Conservation (phyloP, 2,797 vertebrate species). For the Paratrypauchen microcephalus region DNA sequence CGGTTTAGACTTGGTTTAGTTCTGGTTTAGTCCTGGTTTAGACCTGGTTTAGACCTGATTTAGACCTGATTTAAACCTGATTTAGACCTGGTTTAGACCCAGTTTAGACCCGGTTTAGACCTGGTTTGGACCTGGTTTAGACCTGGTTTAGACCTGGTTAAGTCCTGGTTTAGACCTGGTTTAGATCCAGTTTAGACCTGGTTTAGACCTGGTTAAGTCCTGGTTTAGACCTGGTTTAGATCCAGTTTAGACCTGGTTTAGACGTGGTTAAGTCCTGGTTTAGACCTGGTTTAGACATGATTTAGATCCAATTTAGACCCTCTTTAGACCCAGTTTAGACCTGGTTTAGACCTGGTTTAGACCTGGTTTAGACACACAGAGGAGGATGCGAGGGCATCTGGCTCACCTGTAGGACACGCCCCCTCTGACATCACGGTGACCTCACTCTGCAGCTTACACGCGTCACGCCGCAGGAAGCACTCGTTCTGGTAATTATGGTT, state of each 20-base stretch:
- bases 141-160: too few species aligned
- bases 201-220: neutral
- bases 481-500: constrained; percentile 98
- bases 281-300: neutral
- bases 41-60: neutral
- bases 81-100: too few species aligned
- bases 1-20: neutral
- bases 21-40: neutral
- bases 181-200: neutral
- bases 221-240: neutral
- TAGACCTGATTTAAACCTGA: too few species aligned
- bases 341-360: neutral
- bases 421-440: constrained; percentile 93
- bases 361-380: neutral
- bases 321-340: neutral
- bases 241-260: neutral
- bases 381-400: neutral
- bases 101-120: too few species aligned
- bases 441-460: constrained; percentile 97
- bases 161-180: neutral
- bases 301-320: neutral
- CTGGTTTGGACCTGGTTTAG: too few species aligned
- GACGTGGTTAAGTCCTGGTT: neutral
- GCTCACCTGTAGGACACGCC: constrained; percentile 90
- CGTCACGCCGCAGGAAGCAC: constrained; percentile 93